phyloP scores from a whole-genome alignment of 2,797 vertebrate species.

The Etheostoma perlongum region DNA sequence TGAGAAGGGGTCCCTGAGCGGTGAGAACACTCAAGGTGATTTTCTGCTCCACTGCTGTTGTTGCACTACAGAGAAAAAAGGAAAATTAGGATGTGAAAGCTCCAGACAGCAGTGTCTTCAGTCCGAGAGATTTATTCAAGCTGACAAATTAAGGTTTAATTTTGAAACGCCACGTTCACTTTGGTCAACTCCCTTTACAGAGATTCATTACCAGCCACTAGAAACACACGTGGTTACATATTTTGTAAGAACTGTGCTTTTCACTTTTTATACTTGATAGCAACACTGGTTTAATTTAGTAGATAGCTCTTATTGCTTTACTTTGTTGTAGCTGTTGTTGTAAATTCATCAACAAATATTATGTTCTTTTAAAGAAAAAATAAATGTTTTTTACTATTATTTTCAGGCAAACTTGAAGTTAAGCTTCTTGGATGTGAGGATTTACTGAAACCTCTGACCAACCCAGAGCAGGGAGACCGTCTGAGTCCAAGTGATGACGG shows the following conservation, averaged over 20 bases:
- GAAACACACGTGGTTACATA: not conserved
- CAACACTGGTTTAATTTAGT: not conserved
- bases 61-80: constrained; percentile 11
- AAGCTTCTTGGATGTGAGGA: constrained; percentile 90
- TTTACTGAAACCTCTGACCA: constrained; percentile 82
- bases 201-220: constrained; percentile 1
- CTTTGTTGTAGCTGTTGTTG: not conserved
- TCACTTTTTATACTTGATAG: not conserved
- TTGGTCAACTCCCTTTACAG: not conserved
- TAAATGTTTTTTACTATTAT: not conserved
- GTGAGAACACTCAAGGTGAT: constrained; percentile 28
- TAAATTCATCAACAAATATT: not conserved
- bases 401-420: constrained; percentile 90
- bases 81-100: constrained; percentile 26
- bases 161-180: constrained; percentile 24
- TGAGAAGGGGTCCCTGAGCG: constrained; percentile 36
- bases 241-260: not conserved
- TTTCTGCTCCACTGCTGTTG: constrained; percentile 25
- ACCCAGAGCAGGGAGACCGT: constrained; percentile 73
- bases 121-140: constrained; percentile 46
- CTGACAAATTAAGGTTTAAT: constrained; percentile 45
- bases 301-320: not conserved
- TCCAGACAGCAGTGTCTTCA: constrained; percentile 39
- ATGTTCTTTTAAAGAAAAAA: not conserved
- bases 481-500: constrained; percentile 62